Base-by-base conservation (phyloP, 2,888 invertebrate genomes). In the Oscheius sp. region DNA sequence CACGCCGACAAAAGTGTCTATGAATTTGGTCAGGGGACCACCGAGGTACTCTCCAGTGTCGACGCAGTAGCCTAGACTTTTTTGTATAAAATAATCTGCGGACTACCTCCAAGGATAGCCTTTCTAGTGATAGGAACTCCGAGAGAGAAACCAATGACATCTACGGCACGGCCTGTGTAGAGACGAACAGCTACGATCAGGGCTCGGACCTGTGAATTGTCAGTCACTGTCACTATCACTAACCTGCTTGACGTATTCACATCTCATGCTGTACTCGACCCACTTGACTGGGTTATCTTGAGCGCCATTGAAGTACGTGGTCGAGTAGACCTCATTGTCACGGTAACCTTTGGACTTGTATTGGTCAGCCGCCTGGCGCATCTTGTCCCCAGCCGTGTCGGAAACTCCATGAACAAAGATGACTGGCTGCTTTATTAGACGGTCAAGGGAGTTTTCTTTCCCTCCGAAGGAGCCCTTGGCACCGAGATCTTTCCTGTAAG, bases 251-350 rank as follows among this genome's bases (percentile, higher is more conserved):
- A 84, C 82, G 29, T 86, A 88, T 51, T 84, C 84, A 75, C 88
- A 88, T 62, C 84, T 80, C 88, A 88, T 88, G 50, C 85, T 81
- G 73, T 88, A 88, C 74, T 86, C 84, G 13, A 84, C 79, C 88
- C 87, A 88, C 72, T 87, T 87, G 55, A 88, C 77, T 7, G 88
- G 87, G 74, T 88, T 88, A 11, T 88, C 88, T 66, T 88, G 86
- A 3, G 86, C 85, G 4, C 88, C 88, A 74, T 88, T 87, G 71
- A 87, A 86, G 73, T 88, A 88, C 2, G 88, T 88, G 2, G 88
- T 88, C n/a, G 83, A 85, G 71, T 87, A 87, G 58, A 87, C 75
- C 71, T 87, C 87, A 33, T 82, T 81, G 9, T 78, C 79, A 2
- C 79, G 79, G 76, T 87, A 87, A 13, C 74, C 74, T 48, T 48